Conservation (phyloP, 2,797 vertebrate species). For the Vespertilio murinus region DNA sequence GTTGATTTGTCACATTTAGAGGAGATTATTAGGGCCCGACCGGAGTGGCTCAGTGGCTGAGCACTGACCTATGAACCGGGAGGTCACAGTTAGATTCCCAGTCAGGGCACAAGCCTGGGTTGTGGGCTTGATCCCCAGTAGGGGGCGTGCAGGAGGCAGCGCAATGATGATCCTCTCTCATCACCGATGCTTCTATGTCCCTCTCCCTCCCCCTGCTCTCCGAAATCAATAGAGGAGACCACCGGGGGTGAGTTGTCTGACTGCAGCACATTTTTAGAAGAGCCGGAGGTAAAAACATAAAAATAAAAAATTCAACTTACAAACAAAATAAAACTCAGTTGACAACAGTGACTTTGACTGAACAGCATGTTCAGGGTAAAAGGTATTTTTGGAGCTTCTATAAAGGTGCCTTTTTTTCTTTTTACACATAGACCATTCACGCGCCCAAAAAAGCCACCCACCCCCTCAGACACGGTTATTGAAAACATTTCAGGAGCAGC, state of each 20-base stretch:
- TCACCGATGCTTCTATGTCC: no score
- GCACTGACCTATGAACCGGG: no score
- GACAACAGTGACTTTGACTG: constrained; percentile 55
- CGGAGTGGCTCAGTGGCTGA: no score
- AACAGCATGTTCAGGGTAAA: constrained; percentile 59
- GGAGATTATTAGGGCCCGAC: no score
- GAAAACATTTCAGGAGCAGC: constrained; percentile 41
- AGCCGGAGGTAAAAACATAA: constrained; percentile 40
- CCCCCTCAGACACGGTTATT: constrained; percentile 60
- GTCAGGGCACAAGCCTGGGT: no score
- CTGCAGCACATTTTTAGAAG: neutral
- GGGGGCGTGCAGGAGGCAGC: no score
- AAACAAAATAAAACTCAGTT: constrained; percentile 51
- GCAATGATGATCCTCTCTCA: no score
- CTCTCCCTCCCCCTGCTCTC: no score
- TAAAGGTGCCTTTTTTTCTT: constrained; percentile 53
- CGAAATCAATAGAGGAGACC: neutral
- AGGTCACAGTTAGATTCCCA: no score
- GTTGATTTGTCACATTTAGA: neutral
- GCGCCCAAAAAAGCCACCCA: constrained; percentile 14
- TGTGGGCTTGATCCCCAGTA: no score
- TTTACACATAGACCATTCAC: constrained; percentile 63
- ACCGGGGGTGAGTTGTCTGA: constrained; percentile 32
- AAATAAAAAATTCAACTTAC: constrained; percentile 58
- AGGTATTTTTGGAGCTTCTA: constrained; percentile 44